Conservation (phyloP, 2,113 vertebrate genomes). For the Channa maculata region DNA sequence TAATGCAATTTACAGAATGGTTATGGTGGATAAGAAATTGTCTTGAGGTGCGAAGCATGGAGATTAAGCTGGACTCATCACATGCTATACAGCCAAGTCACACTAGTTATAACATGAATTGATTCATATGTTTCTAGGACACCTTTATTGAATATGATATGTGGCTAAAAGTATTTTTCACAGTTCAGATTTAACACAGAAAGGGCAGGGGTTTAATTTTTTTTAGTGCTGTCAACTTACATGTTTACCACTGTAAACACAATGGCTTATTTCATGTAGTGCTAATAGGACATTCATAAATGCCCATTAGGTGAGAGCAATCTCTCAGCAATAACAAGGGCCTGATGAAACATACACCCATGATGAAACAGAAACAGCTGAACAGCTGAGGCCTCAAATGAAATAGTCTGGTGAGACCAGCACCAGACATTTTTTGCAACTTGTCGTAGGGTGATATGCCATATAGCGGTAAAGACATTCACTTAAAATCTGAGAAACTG, state of each 20-base stretch:
- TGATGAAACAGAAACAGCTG: slow-evolving; percentile 58
- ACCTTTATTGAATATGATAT: slow-evolving; percentile 51
- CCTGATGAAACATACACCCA: slow-evolving; percentile 58
- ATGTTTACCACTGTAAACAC: slow-evolving; percentile 52
- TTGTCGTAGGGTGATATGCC: too few species aligned
- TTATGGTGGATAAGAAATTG: slow-evolving; percentile 59
- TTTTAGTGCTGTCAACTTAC: slow-evolving; percentile 26
- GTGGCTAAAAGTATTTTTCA: slow-evolving; percentile 42
- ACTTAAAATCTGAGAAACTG: too few species aligned
- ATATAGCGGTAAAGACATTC: too few species aligned
- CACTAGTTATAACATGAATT: slow-evolving; percentile 29
- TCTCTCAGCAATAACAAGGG: slow-evolving; percentile 70
- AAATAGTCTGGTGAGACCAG: slow-evolving; percentile 1
- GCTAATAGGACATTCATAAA: slow-evolving; percentile 66
- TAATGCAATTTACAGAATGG: slow-evolving; percentile 68
- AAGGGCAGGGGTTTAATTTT: slow-evolving; percentile 5
- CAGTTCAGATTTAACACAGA: slow-evolving; percentile 4
- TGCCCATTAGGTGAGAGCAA: slow-evolving; percentile 60
- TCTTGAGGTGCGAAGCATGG: slow-evolving; percentile 61
- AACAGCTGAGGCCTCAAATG: slow-evolving; percentile 49
- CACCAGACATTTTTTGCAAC: too few species aligned
- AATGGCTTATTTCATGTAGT: slow-evolving; percentile 62
- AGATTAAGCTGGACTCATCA: slow-evolving; percentile 58
- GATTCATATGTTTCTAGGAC: slow-evolving; percentile 25
- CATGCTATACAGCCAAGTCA: slow-evolving; percentile 33